phyloP scores from a whole-genome alignment of 2,113 vertebrate genomes.

The Pyrgilauda ruficollis region DNA sequence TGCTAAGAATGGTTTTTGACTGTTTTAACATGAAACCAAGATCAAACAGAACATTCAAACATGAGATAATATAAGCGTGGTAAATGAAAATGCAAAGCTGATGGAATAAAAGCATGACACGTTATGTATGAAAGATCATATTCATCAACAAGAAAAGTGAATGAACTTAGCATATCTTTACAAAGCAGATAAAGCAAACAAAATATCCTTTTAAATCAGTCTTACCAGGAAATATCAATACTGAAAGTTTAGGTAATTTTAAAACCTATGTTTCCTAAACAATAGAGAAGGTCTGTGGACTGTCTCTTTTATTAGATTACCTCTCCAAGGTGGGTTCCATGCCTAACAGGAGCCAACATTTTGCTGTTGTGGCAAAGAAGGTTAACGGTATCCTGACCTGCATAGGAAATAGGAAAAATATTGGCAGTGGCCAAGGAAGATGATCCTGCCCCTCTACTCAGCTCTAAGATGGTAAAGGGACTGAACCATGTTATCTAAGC shows the following conservation, averaged over 20 bases:
- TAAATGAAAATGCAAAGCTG: background rate
- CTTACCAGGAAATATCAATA: background rate
- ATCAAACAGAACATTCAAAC: background rate
- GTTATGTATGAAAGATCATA: background rate
- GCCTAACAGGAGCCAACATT: background rate
- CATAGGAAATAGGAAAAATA: background rate
- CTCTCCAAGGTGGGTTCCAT: background rate
- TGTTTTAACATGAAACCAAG: background rate
- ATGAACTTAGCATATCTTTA: background rate
- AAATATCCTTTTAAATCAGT: background rate
- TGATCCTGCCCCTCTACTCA: background rate
- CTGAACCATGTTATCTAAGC: background rate
- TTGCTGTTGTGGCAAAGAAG: background rate
- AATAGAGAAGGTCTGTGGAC: background rate
- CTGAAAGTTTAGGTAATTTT: background rate
- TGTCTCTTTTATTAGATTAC: background rate
- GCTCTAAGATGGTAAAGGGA: background rate
- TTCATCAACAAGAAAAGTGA: background rate
- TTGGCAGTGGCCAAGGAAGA: background rate
- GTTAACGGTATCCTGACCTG: background rate
- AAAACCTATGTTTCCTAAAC: background rate
- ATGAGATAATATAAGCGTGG: background rate
- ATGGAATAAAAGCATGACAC: background rate
- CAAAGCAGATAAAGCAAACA: background rate
- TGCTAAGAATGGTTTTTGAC: background rate